phyloP scores from a whole-genome alignment of 2,888 invertebrate species.

The Mamestra brassicae region DNA sequence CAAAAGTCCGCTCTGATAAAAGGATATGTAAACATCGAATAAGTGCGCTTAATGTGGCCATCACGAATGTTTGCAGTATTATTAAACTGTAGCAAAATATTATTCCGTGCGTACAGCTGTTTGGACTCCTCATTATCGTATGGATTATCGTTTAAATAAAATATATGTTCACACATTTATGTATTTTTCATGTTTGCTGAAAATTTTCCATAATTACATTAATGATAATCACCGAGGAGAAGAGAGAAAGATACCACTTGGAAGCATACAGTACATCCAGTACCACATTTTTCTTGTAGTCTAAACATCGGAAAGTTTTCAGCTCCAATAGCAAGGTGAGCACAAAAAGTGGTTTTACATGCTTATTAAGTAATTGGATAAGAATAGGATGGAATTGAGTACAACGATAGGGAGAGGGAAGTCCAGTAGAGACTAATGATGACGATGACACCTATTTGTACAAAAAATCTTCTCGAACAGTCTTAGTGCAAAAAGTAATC shows the following conservation, averaged over 20 bases:
- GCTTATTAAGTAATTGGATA: neutral
- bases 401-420: too few relatives aligned
- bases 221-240: neutral
- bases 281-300: neutral
- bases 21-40: slow-evolving; percentile 8
- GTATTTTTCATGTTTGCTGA: slow-evolving; percentile 15
- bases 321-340: neutral
- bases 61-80: slow-evolving; percentile 51
- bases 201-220: slow-evolving; percentile 31
- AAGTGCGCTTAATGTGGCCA: slow-evolving; percentile 25
- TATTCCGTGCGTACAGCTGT: slow-evolving; percentile 40
- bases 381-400: too few relatives aligned
- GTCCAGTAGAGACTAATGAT: neutral
- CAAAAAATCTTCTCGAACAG: neutral
- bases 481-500: slow-evolving; percentile 21
- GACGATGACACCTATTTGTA: neutral
- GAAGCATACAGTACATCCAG: neutral
- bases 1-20: neutral
- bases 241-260: neutral
- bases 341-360: neutral
- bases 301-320: neutral
- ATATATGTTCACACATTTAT: slow-evolving; percentile 35
- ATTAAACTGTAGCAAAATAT: slow-evolving; percentile 50
- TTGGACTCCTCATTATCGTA: slow-evolving; percentile 29
- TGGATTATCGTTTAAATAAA: slow-evolving; percentile 27